These are phyloP conservation scores for Sturmia bella DNA, from an alignment of 2,888 invertebrate species.

Conservation along the genomic window DNA sequence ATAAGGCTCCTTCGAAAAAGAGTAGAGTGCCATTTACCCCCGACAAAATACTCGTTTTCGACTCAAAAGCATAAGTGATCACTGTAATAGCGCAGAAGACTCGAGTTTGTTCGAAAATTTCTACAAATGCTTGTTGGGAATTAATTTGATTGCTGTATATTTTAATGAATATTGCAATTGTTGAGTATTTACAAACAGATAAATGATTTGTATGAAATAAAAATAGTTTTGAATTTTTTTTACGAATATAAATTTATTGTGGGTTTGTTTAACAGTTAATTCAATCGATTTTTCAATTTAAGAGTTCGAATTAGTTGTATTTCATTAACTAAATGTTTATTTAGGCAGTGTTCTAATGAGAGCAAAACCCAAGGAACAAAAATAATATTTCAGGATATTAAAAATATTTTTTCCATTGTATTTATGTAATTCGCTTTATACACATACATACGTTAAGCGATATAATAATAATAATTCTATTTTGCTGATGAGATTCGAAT, in stretches of 20 bases:
- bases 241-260: conserved; percentile 36
- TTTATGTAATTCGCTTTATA: conserved; percentile 23
- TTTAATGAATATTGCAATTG: not conserved
- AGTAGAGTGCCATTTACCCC: no score
- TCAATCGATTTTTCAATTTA: conserved; percentile 16
- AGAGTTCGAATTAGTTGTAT: conserved; percentile 26
- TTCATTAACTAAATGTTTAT: conserved; percentile 20
- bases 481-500: no score
- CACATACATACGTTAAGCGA: not conserved
- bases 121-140: no score
- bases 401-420: no score
- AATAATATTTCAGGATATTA: not conserved
- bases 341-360: no score
- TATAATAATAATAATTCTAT: conserved; percentile 27
- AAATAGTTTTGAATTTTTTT: not conserved
- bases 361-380: conserved; percentile 5
- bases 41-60: no score
- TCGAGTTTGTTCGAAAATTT: no score
- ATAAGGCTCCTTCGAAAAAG: no score
- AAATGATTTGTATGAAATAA: not conserved
- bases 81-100: no score
- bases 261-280: conserved; percentile 33
- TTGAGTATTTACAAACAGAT: not conserved
- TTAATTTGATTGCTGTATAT: no score
- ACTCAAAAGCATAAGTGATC: no score